Evolutionary conservation across 2,797 vertebrate species (phyloP).

Genomic region (Coracias cyanogaster): DNA sequence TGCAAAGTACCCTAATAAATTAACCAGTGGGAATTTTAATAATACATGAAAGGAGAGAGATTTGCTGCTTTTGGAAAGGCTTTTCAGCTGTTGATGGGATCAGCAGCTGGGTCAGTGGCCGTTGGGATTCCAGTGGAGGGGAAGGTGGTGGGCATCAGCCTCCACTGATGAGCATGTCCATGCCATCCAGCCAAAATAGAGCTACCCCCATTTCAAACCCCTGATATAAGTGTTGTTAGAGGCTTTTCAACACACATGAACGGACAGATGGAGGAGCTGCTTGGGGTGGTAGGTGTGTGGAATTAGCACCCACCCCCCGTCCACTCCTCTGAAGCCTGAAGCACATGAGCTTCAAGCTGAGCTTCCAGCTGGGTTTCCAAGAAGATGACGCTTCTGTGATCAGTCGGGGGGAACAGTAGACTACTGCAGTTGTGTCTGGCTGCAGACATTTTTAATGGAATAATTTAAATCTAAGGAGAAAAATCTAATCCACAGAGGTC

Average conservation of each 20-base stretch:
- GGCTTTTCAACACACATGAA: not conserved
- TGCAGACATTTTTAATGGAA: not conserved
- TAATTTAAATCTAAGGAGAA: conserved; percentile 14
- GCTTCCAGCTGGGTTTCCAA: not conserved
- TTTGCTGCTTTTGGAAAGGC: conserved; percentile 43
- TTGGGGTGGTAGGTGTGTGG: not conserved
- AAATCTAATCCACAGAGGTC: not conserved
- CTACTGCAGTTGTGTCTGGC: not conserved
- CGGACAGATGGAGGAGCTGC: not conserved
- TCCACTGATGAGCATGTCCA: rapidly evolving
- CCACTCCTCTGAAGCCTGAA: not conserved
- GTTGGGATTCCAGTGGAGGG: not conserved
- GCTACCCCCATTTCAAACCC: not conserved
- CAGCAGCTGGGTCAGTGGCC: not conserved
- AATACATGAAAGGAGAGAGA: conserved; percentile 53
- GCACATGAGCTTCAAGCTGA: not conserved
- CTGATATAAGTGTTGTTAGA: not conserved
- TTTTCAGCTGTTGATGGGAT: conserved; percentile 31
- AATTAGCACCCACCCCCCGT: not conserved
- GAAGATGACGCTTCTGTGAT: conserved; percentile 1
- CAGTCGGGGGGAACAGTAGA: not conserved
- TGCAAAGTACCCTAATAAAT: conserved; percentile 61
- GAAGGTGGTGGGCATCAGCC: not conserved
- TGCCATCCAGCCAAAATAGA: rapidly evolving
- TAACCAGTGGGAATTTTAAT: conserved; percentile 64